Conservation (phyloP, 2,888 invertebrate genomes). For the Stomorhina lunata region DNA sequence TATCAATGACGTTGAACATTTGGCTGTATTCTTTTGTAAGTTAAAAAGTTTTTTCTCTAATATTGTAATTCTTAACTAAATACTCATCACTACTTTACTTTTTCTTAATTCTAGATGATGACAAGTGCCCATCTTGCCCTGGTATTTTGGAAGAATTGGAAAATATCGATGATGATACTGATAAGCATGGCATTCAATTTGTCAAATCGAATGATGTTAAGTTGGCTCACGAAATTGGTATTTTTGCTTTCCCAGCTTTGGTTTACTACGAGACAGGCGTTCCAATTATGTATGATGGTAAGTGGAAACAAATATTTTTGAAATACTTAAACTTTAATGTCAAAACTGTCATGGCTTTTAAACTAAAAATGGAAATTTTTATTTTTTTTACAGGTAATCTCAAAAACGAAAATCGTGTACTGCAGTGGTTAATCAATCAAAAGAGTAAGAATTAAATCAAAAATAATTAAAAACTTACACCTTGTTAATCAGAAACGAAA, state of each 20-base stretch:
- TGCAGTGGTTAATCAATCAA: constrained; percentile 97
- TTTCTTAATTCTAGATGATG: constrained; percentile 83
- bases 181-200: constrained; percentile 95
- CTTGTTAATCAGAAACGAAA: constrained; percentile 14
- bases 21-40: constrained; percentile 96
- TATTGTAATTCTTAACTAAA: not conserved
- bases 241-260: constrained; percentile 94
- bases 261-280: constrained; percentile 96
- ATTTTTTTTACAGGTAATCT: constrained; percentile 86
- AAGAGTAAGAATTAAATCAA: constrained; percentile 89
- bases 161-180: constrained; percentile 95
- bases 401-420: constrained; percentile 95
- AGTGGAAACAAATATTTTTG: constrained; percentile 77
- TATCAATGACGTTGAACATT: constrained; percentile 93
- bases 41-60: constrained; percentile 55
- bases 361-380: not conserved
- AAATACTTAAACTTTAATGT: too few species aligned
- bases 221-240: constrained; percentile 93
- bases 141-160: constrained; percentile 93
- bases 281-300: constrained; percentile 97
- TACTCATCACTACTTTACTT: not conserved
- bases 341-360: not conserved
- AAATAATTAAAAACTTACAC: not conserved
- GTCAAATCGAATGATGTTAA: constrained; percentile 95
- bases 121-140: constrained; percentile 91